Conservation (phyloP, 2,797 vertebrate genomes). For the Chromis chromis region DNA sequence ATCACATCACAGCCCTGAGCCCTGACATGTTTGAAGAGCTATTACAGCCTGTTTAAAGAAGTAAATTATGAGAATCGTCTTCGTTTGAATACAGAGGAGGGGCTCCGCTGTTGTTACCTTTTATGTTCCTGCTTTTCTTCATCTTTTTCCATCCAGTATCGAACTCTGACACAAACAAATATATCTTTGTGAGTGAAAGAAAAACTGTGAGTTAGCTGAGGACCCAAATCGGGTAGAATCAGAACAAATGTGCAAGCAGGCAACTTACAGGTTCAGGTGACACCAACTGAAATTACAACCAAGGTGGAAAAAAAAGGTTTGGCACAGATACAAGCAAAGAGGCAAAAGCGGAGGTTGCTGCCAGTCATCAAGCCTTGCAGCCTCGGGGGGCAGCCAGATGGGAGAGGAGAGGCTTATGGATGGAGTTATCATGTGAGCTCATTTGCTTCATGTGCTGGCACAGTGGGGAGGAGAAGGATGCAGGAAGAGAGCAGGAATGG, state of each 20-base stretch:
- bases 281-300: conserved; percentile 1
- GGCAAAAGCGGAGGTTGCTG: conserved; percentile 54
- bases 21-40: conserved; percentile 65
- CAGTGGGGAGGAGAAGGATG: conserved; percentile 27
- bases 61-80: conserved; percentile 52
- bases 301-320: conserved; percentile 13
- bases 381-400: conserved; percentile 63
- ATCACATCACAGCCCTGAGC: conserved; percentile 51
- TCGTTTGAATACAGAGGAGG: conserved; percentile 33
- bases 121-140: background rate
- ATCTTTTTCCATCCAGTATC: background rate
- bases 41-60: conserved; percentile 59
- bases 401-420: conserved; percentile 53
- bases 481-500: conserved; percentile 29
- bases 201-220: background rate
- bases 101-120: conserved; percentile 13
- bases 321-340: conserved; percentile 42
- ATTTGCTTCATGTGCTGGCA: conserved; percentile 56
- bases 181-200: background rate
- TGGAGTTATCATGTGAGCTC: conserved; percentile 59
- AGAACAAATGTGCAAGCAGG: background rate
- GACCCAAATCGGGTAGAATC: background rate
- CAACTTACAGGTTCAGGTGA: background rate
- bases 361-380: conserved; percentile 41
- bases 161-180: background rate